These are phyloP conservation scores for Thereuonema tuberculata DNA, from an alignment of 1,140 invertebrate species.

Conservation along the genomic window DNA sequence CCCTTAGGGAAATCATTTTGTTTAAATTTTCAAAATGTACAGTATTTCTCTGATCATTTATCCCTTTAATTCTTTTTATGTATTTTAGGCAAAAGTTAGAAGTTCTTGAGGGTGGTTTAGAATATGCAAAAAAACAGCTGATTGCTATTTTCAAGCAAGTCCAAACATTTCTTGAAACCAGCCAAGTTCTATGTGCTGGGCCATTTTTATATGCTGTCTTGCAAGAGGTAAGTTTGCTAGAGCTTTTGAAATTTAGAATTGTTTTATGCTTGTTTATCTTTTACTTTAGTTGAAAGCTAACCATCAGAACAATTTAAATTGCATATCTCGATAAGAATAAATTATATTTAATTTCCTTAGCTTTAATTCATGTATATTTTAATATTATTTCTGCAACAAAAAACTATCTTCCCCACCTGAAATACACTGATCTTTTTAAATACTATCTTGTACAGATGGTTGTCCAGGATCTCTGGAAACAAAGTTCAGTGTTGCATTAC, in stretches of 20 bases:
- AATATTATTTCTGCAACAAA: no score
- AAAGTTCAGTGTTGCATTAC: no score
- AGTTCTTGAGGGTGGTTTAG: slow-evolving; percentile 49
- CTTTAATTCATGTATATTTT: no score
- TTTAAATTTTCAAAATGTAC: neutral
- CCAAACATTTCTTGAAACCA: slow-evolving; percentile 61
- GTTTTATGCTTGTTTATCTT: no score
- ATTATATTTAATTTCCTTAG: neutral
- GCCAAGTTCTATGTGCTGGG: slow-evolving; percentile 66
- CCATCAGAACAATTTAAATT: no score
- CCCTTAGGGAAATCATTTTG: no score
- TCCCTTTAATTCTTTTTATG: slow-evolving; percentile 2
- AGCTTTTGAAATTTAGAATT: slow-evolving; percentile 9
- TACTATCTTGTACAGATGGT: no score
- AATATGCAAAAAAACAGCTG: slow-evolving; percentile 55
- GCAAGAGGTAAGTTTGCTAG: slow-evolving; percentile 43
- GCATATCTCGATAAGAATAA: no score
- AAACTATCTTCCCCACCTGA: no score
- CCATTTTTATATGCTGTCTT: slow-evolving; percentile 78
- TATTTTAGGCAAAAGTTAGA: slow-evolving; percentile 25
- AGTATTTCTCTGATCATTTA: neutral
- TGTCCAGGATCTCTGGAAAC: no score
- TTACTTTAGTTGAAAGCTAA: no score
- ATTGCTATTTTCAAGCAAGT: slow-evolving; percentile 62
- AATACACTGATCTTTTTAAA: no score